A percentile compares a stretch with the other conserved stretches of the same genome.
phyloP scores from a whole-genome alignment of 2,113 vertebrate species.

The Amphiprion percula region DNA sequence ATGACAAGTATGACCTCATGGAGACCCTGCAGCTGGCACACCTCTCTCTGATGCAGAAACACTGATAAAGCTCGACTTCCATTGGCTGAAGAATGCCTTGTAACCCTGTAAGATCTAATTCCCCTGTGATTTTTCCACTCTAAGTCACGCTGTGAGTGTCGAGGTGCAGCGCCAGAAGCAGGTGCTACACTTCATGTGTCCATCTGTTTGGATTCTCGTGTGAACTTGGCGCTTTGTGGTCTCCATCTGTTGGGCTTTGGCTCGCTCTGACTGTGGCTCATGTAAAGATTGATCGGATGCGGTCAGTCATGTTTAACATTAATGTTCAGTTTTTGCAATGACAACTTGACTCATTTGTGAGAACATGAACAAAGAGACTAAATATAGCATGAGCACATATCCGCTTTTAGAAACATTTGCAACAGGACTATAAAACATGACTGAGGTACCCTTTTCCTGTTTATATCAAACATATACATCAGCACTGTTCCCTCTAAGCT shows the following conservation, averaged over 20 bases:
- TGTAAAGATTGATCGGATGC: neutral
- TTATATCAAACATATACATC: neutral
- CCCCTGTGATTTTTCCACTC: constrained; percentile 39
- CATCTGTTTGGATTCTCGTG: constrained; percentile 71
- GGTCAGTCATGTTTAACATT: constrained; percentile 3
- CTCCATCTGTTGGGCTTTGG: constrained; percentile 67
- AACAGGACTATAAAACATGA: neutral
- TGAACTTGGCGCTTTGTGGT: constrained; percentile 40
- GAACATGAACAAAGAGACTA: neutral
- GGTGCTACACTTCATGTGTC: constrained; percentile 67
- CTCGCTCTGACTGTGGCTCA: constrained; percentile 19
- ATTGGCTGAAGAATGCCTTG: constrained; percentile 11
- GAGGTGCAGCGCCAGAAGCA: constrained; percentile 49
- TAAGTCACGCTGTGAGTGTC: constrained; percentile 34
- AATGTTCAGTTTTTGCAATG: neutral
- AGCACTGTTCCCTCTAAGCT: too few species aligned
- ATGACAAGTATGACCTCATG: neutral
- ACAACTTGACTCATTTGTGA: constrained; percentile 1
- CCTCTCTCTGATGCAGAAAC: neutral
- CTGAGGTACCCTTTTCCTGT: neutral
- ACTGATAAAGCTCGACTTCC: constrained; percentile 30
- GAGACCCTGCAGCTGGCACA: neutral
- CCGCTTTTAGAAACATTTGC: constrained; percentile 7
- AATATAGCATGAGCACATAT: neutral
- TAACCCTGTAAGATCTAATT: constrained; percentile 13